Percentiles rank a stretch among this genome's conserved stretches.
phyloP scores from a whole-genome alignment of 2,113 vertebrate species.

The Microtus montanus region DNA sequence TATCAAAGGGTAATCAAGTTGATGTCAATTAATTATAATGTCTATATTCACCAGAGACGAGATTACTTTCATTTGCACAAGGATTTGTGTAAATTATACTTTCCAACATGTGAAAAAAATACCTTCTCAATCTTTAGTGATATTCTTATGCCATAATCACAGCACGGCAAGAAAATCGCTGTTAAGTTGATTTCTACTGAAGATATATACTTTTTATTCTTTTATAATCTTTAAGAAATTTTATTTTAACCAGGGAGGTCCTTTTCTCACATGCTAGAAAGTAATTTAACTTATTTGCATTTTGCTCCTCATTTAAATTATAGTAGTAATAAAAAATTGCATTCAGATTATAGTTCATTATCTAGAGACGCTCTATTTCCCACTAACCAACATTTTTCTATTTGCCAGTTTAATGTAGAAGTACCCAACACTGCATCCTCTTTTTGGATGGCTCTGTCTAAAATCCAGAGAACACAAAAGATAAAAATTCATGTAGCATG shows the following conservation, averaged over 20 bases:
- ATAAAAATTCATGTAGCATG: neutral
- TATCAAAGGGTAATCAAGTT: neutral
- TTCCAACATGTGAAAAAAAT: neutral
- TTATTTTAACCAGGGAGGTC: constrained; percentile 33
- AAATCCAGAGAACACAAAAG: neutral
- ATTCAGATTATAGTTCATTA: neutral
- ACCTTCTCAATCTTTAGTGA: neutral
- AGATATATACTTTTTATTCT: constrained; percentile 3
- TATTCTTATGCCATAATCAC: neutral
- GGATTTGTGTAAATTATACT: neutral
- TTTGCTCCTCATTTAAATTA: neutral
- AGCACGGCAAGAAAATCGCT: neutral
- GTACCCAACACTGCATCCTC: neutral
- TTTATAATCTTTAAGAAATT: constrained; percentile 2
- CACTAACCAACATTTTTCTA: neutral
- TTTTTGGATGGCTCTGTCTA: neutral
- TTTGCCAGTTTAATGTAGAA: neutral
- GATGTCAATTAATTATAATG: constrained; percentile 7
- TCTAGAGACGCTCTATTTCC: neutral
- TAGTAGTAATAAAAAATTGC: neutral
- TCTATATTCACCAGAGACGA: neutral
- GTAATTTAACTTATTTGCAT: constrained; percentile 49
- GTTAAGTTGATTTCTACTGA: neutral
- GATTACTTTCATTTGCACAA: neutral
- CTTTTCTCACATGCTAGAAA: neutral